phyloP scores from a whole-genome alignment of 2,113 vertebrate genomes.

The Calcarius ornatus region DNA sequence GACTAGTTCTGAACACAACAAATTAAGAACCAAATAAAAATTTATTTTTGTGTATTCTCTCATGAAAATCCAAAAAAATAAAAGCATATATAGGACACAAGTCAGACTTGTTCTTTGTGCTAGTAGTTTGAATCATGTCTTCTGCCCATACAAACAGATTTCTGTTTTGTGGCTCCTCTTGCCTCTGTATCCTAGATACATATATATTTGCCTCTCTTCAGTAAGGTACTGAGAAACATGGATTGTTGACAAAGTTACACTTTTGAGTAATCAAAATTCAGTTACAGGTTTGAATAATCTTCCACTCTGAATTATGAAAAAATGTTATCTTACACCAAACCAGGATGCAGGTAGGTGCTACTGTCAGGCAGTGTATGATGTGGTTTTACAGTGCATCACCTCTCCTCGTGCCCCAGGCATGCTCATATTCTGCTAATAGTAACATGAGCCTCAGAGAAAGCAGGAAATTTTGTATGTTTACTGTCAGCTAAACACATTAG shows the following conservation, averaged over 20 bases:
- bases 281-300: background rate
- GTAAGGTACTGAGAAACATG: background rate
- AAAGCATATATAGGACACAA: background rate
- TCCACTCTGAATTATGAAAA: background rate
- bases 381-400: background rate
- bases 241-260: background rate
- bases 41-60: background rate
- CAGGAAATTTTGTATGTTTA: background rate
- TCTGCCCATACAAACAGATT: background rate
- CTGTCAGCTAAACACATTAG: background rate
- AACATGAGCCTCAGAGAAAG: background rate
- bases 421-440: background rate
- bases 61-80: rapidly evolving
- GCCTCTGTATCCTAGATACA: background rate
- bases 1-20: background rate
- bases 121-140: background rate
- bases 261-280: background rate
- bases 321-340: background rate
- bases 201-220: background rate
- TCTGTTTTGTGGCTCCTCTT: background rate
- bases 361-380: background rate
- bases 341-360: background rate
- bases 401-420: background rate
- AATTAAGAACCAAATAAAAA: background rate
- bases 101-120: background rate